A percentile compares a stretch with the other conserved stretches of the same genome.
Conservation (phyloP, 2,113 vertebrate genomes). For the Sinocyclocheilus rhinocerous region DNA sequence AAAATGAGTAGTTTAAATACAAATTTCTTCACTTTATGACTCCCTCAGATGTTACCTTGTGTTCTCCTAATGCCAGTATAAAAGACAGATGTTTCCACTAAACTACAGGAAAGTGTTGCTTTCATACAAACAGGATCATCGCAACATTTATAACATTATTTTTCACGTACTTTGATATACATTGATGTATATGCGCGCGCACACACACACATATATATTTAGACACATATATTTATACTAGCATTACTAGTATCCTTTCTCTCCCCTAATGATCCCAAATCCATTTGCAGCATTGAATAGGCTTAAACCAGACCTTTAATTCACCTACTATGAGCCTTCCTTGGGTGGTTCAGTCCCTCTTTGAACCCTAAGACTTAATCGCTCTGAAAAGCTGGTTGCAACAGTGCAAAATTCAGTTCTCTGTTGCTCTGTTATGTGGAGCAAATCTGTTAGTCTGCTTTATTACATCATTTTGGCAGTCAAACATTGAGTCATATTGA, state of each 20-base stretch:
- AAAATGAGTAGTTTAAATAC: no score
- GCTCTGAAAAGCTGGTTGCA: background rate
- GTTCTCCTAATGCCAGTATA: background rate
- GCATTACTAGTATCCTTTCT: background rate
- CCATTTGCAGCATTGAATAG: background rate
- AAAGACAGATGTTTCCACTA: no score
- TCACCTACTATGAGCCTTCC: background rate
- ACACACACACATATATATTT: no score
- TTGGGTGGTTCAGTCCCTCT: background rate
- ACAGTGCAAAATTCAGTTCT: background rate
- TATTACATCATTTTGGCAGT: background rate
- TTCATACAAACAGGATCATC: no score
- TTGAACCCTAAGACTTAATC: background rate
- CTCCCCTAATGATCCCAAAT: background rate
- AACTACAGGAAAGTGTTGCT: no score
- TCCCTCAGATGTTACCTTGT: background rate
- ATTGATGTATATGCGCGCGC: no score
- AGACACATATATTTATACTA: no score
- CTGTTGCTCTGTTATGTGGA: background rate
- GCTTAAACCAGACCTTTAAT: background rate
- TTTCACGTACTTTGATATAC: no score
- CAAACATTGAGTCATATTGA: background rate
- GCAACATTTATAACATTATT: no score
- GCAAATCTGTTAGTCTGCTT: background rate
- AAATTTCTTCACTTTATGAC: background rate